phyloP scores from a whole-genome alignment of 2,113 vertebrate genomes.

The Passer domesticus region DNA sequence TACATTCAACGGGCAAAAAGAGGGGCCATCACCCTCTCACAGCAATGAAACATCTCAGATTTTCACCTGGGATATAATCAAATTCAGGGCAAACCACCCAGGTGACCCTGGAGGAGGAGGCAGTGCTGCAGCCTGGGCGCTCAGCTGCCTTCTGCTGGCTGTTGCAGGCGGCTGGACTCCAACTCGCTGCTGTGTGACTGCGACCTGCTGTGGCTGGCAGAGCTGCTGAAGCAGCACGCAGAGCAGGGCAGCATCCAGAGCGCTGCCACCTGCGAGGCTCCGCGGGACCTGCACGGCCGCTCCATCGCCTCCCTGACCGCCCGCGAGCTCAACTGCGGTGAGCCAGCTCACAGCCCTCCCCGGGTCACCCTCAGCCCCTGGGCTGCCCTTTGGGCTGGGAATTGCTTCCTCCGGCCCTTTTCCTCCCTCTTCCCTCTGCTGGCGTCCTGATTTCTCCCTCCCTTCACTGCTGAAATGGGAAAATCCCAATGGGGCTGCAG shows the following conservation, averaged over 20 bases:
- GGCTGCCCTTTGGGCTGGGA: background rate
- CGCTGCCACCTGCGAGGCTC: slow-evolving; percentile 86
- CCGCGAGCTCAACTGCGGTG: slow-evolving; percentile 87
- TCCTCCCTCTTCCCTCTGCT: background rate
- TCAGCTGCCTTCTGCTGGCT: background rate
- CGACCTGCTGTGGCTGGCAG: slow-evolving; percentile 87
- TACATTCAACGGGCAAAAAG: no score
- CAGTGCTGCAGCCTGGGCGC: background rate
- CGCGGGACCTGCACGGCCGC: slow-evolving; percentile 81
- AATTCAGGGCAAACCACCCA: background rate
- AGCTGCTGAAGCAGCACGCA: slow-evolving; percentile 81
- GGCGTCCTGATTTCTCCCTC: background rate
- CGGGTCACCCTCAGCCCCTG: accelerated
- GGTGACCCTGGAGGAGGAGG: background rate
- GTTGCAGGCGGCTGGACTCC: slow-evolving; percentile 86
- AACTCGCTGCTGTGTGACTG: slow-evolving; percentile 87
- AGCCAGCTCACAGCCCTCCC: background rate
- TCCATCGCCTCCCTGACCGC: slow-evolving; percentile 82
- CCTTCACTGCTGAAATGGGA: background rate
- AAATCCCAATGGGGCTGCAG: background rate
- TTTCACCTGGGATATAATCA: background rate
- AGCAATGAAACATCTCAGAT: accelerated
- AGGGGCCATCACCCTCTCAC: no score
- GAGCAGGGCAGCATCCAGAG: slow-evolving; percentile 86
- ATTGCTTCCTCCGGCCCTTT: background rate